Conservation (phyloP, 2,113 vertebrate species). For the Microcebus ravelobensis region DNA sequence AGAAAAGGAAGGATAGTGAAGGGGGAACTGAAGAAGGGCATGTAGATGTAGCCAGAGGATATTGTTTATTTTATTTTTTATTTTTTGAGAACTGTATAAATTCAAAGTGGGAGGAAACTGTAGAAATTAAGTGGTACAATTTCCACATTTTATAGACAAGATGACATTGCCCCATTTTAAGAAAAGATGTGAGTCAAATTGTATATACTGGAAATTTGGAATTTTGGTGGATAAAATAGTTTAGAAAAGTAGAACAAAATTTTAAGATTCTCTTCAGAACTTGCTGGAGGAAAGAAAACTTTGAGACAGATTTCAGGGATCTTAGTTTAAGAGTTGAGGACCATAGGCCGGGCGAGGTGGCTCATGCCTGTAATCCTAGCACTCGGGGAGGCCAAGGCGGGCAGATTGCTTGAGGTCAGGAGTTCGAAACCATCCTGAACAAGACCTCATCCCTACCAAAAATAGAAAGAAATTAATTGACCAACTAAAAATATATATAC, state of each 20-base stretch:
- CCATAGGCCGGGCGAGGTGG: no score
- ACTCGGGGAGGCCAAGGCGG: no score
- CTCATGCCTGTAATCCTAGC: no score
- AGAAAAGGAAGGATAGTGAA: not conserved
- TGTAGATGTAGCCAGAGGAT: not conserved
- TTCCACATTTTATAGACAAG: not conserved
- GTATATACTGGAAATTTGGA: not conserved
- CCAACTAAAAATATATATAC: no score
- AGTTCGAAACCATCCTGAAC: no score
- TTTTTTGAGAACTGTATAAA: not conserved
- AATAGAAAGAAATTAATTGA: no score
- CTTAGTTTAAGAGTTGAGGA: not conserved
- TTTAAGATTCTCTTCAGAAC: not conserved
- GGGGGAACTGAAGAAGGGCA: not conserved
- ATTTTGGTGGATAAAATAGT: conserved; percentile 26
- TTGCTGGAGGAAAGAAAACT: not conserved
- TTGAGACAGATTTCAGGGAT: not conserved
- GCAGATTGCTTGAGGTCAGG: no score
- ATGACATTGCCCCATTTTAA: not conserved
- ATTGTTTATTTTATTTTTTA: not conserved
- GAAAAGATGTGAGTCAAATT: not conserved
- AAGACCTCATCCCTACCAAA: no score
- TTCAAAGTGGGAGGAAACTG: not conserved
- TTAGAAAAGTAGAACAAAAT: not conserved
- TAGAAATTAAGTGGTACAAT: not conserved